Percentiles rank a stretch among this genome's conserved stretches.
phyloP scores from a whole-genome alignment of 2,888 invertebrate species.

The Pyrochroa serraticornis region DNA sequence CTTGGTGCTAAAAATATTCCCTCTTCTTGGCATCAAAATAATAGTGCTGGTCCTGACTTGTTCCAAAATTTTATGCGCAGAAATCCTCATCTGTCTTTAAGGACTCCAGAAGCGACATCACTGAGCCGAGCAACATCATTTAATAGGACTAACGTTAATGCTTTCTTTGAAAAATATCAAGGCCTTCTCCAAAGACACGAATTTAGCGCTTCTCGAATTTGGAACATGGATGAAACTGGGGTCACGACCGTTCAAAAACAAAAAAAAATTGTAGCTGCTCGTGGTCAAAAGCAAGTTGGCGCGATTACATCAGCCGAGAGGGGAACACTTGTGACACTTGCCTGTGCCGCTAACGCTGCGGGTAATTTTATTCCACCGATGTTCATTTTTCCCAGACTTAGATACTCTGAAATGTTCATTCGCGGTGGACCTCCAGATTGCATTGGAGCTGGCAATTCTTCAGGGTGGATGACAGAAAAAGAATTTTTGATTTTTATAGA shows the following conservation, averaged over 20 bases:
- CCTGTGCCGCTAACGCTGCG: slow-evolving; percentile 35
- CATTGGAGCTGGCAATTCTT: slow-evolving; percentile 26
- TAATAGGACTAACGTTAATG: neutral
- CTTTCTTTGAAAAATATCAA: neutral
- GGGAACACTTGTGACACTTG: slow-evolving; percentile 40
- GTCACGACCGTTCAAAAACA: slow-evolving; percentile 44
- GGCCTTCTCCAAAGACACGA: neutral
- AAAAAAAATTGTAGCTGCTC: slow-evolving; percentile 39
- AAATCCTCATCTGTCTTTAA: too few species aligned
- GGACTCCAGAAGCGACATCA: too few species aligned
- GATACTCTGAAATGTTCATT: too few species aligned
- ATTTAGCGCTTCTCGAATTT: neutral
- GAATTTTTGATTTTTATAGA: slow-evolving; percentile 13
- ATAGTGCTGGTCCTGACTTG: too few species aligned
- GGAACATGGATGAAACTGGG: slow-evolving; percentile 16
- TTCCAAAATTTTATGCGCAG: too few species aligned
- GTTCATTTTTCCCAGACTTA: slow-evolving; percentile 45
- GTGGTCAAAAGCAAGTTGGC: slow-evolving; percentile 45
- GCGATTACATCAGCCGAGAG: slow-evolving; percentile 43
- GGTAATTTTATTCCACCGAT: slow-evolving; percentile 44
- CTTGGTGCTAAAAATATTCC: too few species aligned
- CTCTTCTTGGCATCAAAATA: too few species aligned
- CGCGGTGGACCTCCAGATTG: slow-evolving; percentile 32
- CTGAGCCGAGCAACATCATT: too few species aligned
- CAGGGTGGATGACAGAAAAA: slow-evolving; percentile 34